phyloP scores from a whole-genome alignment of 2,797 vertebrate species.

The Falco cherrug region DNA sequence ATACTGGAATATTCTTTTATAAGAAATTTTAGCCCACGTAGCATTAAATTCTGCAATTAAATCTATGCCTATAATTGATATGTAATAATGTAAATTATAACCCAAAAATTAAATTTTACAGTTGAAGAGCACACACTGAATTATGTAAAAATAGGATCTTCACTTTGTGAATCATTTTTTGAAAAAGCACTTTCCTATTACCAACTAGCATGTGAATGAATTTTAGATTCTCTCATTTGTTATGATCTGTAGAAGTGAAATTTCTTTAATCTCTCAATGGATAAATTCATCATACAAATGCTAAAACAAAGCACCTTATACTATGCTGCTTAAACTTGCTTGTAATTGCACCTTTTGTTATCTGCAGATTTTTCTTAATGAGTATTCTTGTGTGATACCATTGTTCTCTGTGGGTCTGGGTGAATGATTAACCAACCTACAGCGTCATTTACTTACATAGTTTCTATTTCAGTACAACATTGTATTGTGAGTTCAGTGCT shows the following conservation, averaged over 20 bases:
- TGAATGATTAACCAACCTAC: slow-evolving; percentile 67
- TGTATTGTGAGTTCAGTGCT: slow-evolving; percentile 80
- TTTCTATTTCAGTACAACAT: slow-evolving; percentile 76
- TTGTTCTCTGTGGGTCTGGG: slow-evolving; percentile 72
- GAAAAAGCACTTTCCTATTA: slow-evolving; percentile 77
- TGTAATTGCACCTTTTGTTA: slow-evolving; percentile 84
- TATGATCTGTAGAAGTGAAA: slow-evolving; percentile 71
- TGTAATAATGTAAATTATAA: slow-evolving; percentile 50
- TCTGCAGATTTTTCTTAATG: slow-evolving; percentile 76
- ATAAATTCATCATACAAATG: slow-evolving; percentile 67
- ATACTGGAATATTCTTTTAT: slow-evolving; percentile 64
- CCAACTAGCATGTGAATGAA: slow-evolving; percentile 76
- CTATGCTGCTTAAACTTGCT: slow-evolving; percentile 82
- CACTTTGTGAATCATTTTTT: slow-evolving; percentile 71
- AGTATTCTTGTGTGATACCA: slow-evolving; percentile 65
- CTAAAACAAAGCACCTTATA: slow-evolving; percentile 82
- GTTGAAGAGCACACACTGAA: slow-evolving; percentile 73
- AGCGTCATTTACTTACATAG: slow-evolving; percentile 71
- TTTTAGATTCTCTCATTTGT: slow-evolving; percentile 74
- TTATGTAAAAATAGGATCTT: slow-evolving; percentile 67
- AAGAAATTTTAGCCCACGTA: slow-evolving; percentile 59
- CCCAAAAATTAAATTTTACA: slow-evolving; percentile 68
- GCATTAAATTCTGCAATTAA: slow-evolving; percentile 52
- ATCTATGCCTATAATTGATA: slow-evolving; percentile 55
- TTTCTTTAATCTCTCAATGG: slow-evolving; percentile 71